Percentiles rank a stretch among this genome's conserved stretches.
phyloP scores from a whole-genome alignment of 2,113 vertebrate species.

The Bubalus kerabau region DNA sequence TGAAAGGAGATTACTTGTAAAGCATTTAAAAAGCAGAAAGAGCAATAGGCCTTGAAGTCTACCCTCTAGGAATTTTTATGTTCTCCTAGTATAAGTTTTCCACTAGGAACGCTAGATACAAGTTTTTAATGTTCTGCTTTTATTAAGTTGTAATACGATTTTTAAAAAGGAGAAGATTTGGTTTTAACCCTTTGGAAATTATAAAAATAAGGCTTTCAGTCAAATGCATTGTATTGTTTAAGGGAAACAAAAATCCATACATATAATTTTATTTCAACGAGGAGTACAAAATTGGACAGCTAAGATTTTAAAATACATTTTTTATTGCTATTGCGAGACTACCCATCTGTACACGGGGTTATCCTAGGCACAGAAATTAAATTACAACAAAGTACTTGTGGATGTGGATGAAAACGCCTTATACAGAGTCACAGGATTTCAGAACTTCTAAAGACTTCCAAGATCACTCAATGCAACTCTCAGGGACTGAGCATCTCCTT shows the following conservation, averaged over 20 bases:
- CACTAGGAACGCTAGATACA: background rate
- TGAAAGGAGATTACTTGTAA: background rate
- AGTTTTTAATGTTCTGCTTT: background rate
- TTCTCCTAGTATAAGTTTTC: background rate
- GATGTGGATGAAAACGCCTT: background rate
- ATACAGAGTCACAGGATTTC: background rate
- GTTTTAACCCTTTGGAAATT: slow-evolving; percentile 10
- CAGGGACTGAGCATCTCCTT: background rate
- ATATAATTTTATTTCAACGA: background rate
- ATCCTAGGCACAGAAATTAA: background rate
- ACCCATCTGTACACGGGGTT: background rate
- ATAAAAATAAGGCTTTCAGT: slow-evolving; percentile 7
- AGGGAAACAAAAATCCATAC: background rate
- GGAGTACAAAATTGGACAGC: background rate
- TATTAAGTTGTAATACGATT: background rate
- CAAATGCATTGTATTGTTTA: background rate
- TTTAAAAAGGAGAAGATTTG: background rate
- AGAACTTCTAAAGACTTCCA: background rate
- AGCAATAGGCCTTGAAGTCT: background rate
- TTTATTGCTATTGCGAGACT: background rate
- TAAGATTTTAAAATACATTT: background rate
- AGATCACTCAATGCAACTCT: background rate
- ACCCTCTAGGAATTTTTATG: background rate
- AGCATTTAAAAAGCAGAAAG: background rate
- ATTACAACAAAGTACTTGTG: background rate